Base-by-base conservation (phyloP, 2,113 vertebrate species). In the Hymenochirus boettgeri region DNA sequence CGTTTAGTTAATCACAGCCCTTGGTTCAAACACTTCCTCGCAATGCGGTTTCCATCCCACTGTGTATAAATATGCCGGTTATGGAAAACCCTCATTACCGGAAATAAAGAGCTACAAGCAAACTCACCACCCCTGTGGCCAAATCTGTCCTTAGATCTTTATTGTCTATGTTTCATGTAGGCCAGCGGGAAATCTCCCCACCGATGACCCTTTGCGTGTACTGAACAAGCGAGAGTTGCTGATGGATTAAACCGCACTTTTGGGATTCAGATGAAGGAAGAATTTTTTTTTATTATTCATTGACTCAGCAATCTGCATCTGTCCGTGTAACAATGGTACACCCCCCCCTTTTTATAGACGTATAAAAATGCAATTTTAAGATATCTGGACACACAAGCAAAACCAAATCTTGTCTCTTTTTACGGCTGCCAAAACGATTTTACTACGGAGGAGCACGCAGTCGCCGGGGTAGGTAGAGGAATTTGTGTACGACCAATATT, bases 401-500 rank as follows among this genome's bases (percentile, higher is more conserved):
- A n/a, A 83, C 57, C 27, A 83, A 84, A 83, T 83, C 86, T 85
- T 71, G 84, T 86, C 88, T 88, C 75, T 82, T 88, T 31, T 88
- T 88, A 88, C 67, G 71, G 75, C 73, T 59, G 74, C 74, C 77
- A 83, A 89, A 89, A 73, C 74, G 80, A 80, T 80, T 89, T 88
- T 88, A n/a, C 15, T 35, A 86, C 79, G 81, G 84, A 74, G 80
- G 76, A 82, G 76, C 83, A 75, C 82, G 84, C 81, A 85, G 79
- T 85, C 83, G 77, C 42, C 79, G 70, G 75, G 80, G 70, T 86
- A n/a, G n/a, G n/a, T n/a, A 82, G 84, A 83, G 87, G 85, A 47
- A 88, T 86, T 85, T 82, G 84, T 82, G 85, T 72, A 83, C 86
- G 88, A 86, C 88, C 88, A 85, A 87, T 86, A 87, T 86, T 88